phyloP scores from a whole-genome alignment of 2,797 vertebrate genomes.

The Acipenser ruthenus region DNA sequence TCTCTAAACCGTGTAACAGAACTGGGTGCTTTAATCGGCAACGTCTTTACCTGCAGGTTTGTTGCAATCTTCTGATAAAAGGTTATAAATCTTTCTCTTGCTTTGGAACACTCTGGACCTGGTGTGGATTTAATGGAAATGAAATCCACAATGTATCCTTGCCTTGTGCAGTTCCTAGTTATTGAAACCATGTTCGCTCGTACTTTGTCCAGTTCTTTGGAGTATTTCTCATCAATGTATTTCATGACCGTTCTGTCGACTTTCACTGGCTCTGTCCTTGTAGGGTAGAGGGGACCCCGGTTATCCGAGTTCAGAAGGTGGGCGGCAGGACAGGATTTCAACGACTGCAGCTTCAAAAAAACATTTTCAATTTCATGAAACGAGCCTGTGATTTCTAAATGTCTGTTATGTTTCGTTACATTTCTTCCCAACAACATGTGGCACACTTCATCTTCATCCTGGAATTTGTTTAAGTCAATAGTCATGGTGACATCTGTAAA shows the following conservation, averaged over 20 bases:
- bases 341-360: constrained; percentile 1
- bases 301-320: background rate
- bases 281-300: background rate
- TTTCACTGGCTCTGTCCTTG: constrained; percentile 13
- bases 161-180: background rate
- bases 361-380: constrained; percentile 24
- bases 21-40: too few relatives aligned
- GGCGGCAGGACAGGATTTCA: background rate
- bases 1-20: background rate
- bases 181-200: constrained; percentile 17
- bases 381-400: constrained; percentile 26
- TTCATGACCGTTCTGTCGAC: constrained; percentile 29
- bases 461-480: constrained; percentile 15
- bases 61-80: constrained; percentile 56
- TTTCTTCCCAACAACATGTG: background rate
- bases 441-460: background rate
- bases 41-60: constrained; percentile 29
- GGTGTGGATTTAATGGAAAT: fast-evolving
- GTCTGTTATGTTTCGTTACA: background rate
- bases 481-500: constrained; percentile 30
- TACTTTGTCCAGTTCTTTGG: constrained; percentile 28
- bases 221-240: constrained; percentile 39
- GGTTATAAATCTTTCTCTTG: constrained; percentile 46
- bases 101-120: constrained; percentile 6
- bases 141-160: constrained; percentile 24